Conservation (phyloP, 2,888 invertebrate genomes). For the Hirtodrosophila cameraria region DNA sequence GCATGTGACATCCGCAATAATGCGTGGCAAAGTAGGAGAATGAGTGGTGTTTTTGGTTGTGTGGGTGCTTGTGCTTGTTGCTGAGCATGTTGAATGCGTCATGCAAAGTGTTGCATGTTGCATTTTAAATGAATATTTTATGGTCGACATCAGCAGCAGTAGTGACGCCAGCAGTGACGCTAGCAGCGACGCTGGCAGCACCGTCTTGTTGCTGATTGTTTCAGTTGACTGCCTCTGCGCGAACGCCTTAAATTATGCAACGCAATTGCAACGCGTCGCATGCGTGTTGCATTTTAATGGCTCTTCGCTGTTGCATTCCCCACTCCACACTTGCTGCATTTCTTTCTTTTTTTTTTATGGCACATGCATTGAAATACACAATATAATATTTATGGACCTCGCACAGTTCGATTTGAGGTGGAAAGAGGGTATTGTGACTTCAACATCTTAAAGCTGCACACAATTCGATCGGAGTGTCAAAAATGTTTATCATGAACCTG, state of each 20-base stretch:
- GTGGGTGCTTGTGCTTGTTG: neutral
- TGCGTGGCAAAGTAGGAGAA: constrained; percentile 30
- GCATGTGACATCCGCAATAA: constrained; percentile 62
- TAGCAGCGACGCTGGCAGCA: constrained; percentile 35
- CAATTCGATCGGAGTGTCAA: constrained; percentile 22
- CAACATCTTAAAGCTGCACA: constrained; percentile 31
- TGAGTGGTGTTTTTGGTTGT: neutral
- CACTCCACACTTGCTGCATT: constrained; percentile 3
- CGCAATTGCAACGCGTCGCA: constrained; percentile 53
- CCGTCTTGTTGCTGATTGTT: constrained; percentile 51
- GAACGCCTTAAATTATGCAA: constrained; percentile 75
- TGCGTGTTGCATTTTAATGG: constrained; percentile 76
- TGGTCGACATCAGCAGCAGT: constrained; percentile 56
- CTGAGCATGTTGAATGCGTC: constrained; percentile 51
- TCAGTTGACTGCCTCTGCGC: constrained; percentile 56
- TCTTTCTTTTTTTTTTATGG: constrained; percentile 31
- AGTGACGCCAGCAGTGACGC: too few species aligned
- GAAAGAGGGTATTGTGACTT: too few species aligned
- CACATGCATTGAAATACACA: constrained; percentile 54
- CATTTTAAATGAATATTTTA: constrained; percentile 78
- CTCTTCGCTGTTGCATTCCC: constrained; percentile 9
- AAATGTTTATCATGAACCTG: constrained; percentile 31
- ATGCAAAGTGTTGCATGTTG: constrained; percentile 77
- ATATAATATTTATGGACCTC: constrained; percentile 61
- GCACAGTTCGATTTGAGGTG: constrained; percentile 19